A percentile compares a stretch with the other conserved stretches of the same genome.
Evolutionary conservation across 1,140 invertebrate species (phyloP).

Genomic region (Drosophila pachea): DNA sequence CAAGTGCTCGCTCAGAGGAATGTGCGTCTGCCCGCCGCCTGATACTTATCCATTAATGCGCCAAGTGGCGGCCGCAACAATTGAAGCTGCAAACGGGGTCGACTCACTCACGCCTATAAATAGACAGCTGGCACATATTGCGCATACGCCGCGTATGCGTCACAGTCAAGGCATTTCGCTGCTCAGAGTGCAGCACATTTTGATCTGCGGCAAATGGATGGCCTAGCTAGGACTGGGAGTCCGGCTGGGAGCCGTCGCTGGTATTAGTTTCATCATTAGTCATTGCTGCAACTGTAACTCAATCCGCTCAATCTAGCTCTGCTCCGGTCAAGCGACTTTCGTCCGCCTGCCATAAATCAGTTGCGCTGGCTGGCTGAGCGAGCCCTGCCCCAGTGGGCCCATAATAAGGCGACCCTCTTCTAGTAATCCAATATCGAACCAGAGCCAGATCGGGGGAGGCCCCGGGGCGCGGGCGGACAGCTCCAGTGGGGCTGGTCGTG

Average conservation of each 20-base stretch:
- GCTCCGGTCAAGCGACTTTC: conserved; percentile 24
- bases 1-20: too few relatives aligned
- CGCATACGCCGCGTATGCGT: conserved; percentile 40
- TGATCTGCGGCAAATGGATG: background rate
- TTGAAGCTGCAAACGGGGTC: conserved; percentile 9
- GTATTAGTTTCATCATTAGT: conserved; percentile 30
- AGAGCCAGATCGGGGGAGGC: conserved; percentile 13
- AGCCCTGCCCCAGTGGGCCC: conserved; percentile 7
- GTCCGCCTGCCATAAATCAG: conserved; percentile 42
- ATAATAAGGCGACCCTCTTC: conserved; percentile 33
- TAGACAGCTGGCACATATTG: conserved; percentile 15
- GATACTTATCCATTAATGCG: background rate
- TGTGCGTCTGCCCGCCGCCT: too few relatives aligned
- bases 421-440: conserved; percentile 39
- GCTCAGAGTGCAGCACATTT: background rate
- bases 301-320: conserved; percentile 15
- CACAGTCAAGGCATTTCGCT: conserved; percentile 10
- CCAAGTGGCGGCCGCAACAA: conserved; percentile 16
- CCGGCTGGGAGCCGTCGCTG: too few relatives aligned
- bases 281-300: conserved; percentile 29
- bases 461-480: too few relatives aligned
- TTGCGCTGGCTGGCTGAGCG: conserved; percentile 22
- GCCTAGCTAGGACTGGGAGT: too few relatives aligned
- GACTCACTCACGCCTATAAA: conserved; percentile 15
- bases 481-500: conserved; percentile 4